Evolutionary conservation across 2,113 vertebrate genomes (phyloP).

Genomic region (Copsychus sechellarum): DNA sequence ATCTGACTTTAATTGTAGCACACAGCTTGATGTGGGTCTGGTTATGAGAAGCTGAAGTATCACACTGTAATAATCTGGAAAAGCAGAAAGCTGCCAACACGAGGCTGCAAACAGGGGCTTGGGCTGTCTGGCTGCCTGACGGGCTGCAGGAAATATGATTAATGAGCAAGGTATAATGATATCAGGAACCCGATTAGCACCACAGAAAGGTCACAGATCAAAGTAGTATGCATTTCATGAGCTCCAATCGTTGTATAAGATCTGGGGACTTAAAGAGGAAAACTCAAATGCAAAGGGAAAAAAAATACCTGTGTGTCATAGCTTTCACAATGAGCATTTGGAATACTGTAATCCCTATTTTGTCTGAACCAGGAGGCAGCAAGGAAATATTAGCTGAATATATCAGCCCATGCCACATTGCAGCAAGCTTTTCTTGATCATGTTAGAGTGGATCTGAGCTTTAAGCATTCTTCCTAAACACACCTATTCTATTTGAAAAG

Average conservation of each 20-base stretch:
- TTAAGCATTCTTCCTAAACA: not conserved
- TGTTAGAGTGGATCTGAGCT: not conserved
- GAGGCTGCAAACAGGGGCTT: constrained; percentile 73
- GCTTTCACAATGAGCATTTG: constrained; percentile 50
- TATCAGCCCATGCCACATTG: not conserved
- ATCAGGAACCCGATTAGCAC: constrained; percentile 93
- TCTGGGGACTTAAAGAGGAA: constrained; percentile 70
- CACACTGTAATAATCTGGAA: constrained; percentile 82
- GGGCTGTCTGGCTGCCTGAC: constrained; percentile 78
- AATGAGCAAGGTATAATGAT: constrained; percentile 91
- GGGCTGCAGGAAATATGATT: constrained; percentile 88
- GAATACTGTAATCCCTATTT: constrained; percentile 24
- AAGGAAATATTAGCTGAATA: constrained; percentile 17
- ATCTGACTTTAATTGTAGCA: constrained; percentile 87
- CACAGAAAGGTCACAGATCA: constrained; percentile 94
- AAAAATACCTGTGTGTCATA: constrained; percentile 39
- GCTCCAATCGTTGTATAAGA: constrained; percentile 72
- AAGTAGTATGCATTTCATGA: constrained; percentile 86
- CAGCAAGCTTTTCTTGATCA: not conserved
- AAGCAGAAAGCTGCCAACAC: constrained; percentile 82
- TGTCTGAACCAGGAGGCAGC: constrained; percentile 23
- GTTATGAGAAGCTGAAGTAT: constrained; percentile 80
- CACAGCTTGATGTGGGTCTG: constrained; percentile 83
- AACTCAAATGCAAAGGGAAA: constrained; percentile 57
- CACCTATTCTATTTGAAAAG: not conserved